Percentiles rank a stretch among this genome's conserved stretches.
Evolutionary conservation across 2,888 invertebrate genomes (phyloP).

Genomic region (Dione vanillae): DNA sequence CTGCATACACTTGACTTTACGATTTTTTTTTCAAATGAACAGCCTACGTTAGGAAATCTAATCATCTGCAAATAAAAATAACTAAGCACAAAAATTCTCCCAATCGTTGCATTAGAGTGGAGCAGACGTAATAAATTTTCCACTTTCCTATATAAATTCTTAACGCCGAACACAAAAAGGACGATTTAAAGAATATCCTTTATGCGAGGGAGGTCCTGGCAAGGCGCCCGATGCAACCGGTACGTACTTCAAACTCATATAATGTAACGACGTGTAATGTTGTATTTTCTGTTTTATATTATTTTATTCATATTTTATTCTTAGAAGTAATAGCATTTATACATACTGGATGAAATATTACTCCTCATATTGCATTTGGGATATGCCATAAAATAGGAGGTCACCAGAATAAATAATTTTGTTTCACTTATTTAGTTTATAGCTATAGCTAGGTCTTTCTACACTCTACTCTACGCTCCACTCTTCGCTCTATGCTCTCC

Average conservation of each 20-base stretch:
- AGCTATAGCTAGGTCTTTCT: no score
- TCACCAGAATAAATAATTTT: no score
- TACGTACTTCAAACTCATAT: neutral
- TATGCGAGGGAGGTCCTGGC: constrained; percentile 26
- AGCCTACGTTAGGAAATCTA: no score
- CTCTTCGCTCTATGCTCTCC: no score
- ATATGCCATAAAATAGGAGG: neutral
- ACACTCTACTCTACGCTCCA: no score
- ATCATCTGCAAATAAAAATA: no score
- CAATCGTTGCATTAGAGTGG: neutral
- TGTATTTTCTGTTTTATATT: neutral
- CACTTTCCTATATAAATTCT: constrained; percentile 12
- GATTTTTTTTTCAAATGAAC: no score
- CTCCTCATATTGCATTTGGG: neutral
- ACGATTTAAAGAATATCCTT: constrained; percentile 17
- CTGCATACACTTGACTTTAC: no score
- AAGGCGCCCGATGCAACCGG: constrained; percentile 17
- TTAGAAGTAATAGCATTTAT: neutral
- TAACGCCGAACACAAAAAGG: constrained; percentile 16
- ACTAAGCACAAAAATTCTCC: no score
- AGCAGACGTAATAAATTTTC: constrained; percentile 28
- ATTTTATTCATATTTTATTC: neutral
- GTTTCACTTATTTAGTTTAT: no score
- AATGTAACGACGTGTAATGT: constrained; percentile 6
- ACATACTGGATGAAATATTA: neutral